These are phyloP conservation scores for Procambarus virginalis DNA, from an alignment of 1,140 invertebrate genomes.

Conservation along the genomic window DNA sequence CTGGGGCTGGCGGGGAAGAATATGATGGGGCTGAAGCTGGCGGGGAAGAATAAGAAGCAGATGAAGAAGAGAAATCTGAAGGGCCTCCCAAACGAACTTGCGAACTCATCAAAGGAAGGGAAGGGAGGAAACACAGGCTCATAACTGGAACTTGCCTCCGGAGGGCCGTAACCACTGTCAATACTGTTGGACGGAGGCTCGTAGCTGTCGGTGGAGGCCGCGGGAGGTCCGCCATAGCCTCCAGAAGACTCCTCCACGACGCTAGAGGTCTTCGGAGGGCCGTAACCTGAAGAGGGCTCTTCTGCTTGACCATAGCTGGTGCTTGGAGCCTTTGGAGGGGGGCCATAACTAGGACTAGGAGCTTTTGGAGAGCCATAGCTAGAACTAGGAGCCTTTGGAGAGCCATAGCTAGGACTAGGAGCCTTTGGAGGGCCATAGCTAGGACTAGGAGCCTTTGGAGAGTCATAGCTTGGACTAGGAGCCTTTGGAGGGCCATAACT, in stretches of 20 bases:
- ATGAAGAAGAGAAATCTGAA: neutral
- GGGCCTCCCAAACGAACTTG: neutral
- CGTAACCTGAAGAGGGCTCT: neutral
- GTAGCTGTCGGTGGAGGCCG: neutral
- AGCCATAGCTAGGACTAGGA: neutral
- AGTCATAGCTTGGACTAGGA: neutral
- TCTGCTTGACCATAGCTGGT: constrained; percentile 13
- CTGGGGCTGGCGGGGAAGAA: neutral
- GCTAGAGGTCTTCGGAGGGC: constrained; percentile 3
- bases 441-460: neutral
- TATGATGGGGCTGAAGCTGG: neutral
- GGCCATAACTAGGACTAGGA: neutral
- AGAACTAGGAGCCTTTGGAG: neutral
- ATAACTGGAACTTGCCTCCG: neutral
- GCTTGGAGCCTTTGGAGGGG: constrained; percentile 5
- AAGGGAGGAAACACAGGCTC: constrained; percentile 21
- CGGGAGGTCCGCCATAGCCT: neutral
- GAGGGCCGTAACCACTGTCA: constrained; percentile 1
- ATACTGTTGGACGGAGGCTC: neutral
- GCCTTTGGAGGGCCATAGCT: neutral
- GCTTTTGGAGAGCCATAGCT: constrained; percentile 18
- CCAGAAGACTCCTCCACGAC: neutral
- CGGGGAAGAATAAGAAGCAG: neutral
- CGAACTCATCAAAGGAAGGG: constrained; percentile 28
- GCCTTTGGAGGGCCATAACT: constrained; percentile 19